Base-by-base conservation (phyloP, 1,140 invertebrate genomes). In the Rhagoletis pomonella region DNA sequence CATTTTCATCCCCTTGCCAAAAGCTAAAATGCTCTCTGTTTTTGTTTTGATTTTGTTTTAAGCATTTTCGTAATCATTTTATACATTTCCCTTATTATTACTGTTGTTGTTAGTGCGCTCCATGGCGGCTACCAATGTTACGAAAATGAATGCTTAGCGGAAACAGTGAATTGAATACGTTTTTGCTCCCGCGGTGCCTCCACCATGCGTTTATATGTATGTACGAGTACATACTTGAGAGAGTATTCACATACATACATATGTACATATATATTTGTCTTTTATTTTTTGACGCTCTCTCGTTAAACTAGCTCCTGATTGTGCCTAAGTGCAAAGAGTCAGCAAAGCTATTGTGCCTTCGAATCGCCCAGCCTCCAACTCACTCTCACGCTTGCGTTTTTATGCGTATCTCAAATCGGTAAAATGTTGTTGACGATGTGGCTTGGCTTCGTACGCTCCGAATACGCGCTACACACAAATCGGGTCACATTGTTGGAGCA, bases 31-130 rank as follows among this genome's bases (percentile, higher is more conserved):
- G 47, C 69, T 77, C 69, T 77, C 69, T 77, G 69, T 77, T 77
- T 77, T 77, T 47, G 69, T 77, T 77, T 77, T 50, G 17, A 77
- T 77, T 81, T 81, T 19, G 44, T 81, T 81, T 50, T 55, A 47
- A 4, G 9, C n/a, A 81, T 81, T 3, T 81, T 81, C 73, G 73
- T 58, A 50, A 55, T 29, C 47, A 81, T 10, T 58, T 81, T 67
- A 2, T 17, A 6, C 17, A 42, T 81, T 81, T 39, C 67, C 29
- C 39, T 3, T 67, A 29, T 39, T 29, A 3, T 29, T 12, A 10
- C 39, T 67, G 64, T 67, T 19, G 29, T 39, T 19, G 9, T 67
- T 12, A 10, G 10, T 67, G 64, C 29, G n/a, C 3, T n/a, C 7
- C 10, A 67, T 73, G 14, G 67, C 12, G 55, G n/a, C 73, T 17